Conservation (phyloP, 53 echinoderm and acorn worm species). For the Henricia sp. region DNA sequence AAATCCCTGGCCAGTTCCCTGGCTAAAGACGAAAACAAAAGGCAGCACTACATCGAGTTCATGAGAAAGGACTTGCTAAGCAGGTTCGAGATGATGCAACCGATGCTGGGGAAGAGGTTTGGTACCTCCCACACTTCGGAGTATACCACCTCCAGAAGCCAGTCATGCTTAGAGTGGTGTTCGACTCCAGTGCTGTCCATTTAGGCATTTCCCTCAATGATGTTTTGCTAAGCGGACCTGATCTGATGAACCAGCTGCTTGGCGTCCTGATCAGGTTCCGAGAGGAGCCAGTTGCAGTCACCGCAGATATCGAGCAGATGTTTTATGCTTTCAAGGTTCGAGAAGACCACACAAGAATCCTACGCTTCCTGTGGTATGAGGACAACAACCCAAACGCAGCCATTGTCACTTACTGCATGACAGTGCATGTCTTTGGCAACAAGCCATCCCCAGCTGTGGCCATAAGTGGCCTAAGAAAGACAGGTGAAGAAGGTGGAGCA, state of each 20-base stretch:
- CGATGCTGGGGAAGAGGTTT: neutral
- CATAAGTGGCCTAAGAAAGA: constrained; percentile 40
- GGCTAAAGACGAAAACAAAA: constrained; percentile 17
- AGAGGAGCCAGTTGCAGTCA: constrained; percentile 41
- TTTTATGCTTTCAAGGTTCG: constrained; percentile 29
- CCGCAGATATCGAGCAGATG: constrained; percentile 34
- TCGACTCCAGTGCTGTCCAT: constrained; percentile 30
- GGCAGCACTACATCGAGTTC: constrained; percentile 24
- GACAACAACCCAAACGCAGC: constrained; percentile 6
- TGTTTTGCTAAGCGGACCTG: constrained; percentile 36
- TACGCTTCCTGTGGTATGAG: constrained; percentile 40
- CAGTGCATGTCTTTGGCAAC: constrained; percentile 43
- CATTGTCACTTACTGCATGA: constrained; percentile 50
- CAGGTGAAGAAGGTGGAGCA: constrained; percentile 17
- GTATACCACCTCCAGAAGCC: constrained; percentile 43
- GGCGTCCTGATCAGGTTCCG: constrained; percentile 42
- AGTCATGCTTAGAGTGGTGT: too few species aligned
- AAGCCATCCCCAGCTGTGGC: constrained; percentile 45
- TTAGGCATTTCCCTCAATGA: constrained; percentile 36
- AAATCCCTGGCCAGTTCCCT: neutral
- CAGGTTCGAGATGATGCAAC: neutral
- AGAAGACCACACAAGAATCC: constrained; percentile 30
- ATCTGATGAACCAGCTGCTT: constrained; percentile 51
- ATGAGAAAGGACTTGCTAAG: constrained; percentile 9
- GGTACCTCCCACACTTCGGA: constrained; percentile 42